Evolutionary conservation across 2,797 vertebrate species (phyloP).

Genomic region (Chaetodon trifasciatus): DNA sequence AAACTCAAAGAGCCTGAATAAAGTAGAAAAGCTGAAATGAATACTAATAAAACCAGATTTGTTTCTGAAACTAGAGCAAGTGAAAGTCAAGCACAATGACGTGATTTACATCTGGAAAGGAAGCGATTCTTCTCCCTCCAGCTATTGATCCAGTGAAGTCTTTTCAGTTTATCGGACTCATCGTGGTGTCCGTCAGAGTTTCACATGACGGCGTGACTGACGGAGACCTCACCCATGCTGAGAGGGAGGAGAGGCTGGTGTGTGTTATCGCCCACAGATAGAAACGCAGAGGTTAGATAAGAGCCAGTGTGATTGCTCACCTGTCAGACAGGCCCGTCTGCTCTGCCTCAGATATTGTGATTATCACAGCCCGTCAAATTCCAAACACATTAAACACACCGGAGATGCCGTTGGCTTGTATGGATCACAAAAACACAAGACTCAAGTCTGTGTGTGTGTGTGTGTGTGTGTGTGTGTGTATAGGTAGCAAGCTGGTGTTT

Average conservation of each 20-base stretch:
- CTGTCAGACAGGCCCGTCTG: slow-evolving; percentile 40
- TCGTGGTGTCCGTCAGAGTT: background rate
- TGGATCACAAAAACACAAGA: background rate
- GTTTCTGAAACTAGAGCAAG: too few species aligned
- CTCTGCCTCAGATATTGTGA: slow-evolving; percentile 19
- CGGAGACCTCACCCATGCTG: slow-evolving; percentile 18
- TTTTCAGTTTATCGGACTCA: background rate
- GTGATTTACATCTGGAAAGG: background rate
- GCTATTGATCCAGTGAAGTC: background rate
- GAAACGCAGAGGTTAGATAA: slow-evolving; percentile 31
- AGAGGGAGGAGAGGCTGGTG: slow-evolving; percentile 1
- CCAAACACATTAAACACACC: slow-evolving; percentile 15
- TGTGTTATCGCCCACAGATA: slow-evolving; percentile 20
- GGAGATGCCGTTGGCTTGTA: background rate
- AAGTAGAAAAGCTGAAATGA: too few species aligned
- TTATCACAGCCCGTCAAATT: background rate
- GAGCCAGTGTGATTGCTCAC: slow-evolving; percentile 28
- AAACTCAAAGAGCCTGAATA: too few species aligned
- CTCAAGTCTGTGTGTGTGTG: slow-evolving; percentile 4
- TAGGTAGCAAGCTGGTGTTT: slow-evolving; percentile 10
- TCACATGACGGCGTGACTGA: slow-evolving; percentile 2
- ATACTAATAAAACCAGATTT: too few species aligned
- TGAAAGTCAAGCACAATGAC: too few species aligned
- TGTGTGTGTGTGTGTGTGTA: slow-evolving; percentile 1
- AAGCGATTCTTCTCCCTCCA: background rate